Conservation (phyloP, 2,888 invertebrate species). For the Melanostoma mellinum region DNA sequence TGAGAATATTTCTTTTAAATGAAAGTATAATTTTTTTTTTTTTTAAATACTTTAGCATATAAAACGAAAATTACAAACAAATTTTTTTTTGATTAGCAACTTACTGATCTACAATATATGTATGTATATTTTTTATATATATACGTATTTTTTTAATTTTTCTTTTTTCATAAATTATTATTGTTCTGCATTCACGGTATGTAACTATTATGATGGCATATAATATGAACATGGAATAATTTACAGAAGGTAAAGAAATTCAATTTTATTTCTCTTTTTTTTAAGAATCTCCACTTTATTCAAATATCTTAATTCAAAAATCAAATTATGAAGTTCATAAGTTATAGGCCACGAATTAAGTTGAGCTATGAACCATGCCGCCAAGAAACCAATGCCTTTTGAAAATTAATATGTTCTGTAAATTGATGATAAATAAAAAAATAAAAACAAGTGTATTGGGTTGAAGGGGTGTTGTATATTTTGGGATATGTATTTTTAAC, state of each 20-base stretch:
- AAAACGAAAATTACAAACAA: constrained; percentile 13
- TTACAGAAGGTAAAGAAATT: constrained; percentile 79
- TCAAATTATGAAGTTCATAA: constrained; percentile 59
- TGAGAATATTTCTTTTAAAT: constrained; percentile 15
- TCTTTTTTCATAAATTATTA: constrained; percentile 9
- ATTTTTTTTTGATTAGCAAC: constrained; percentile 36
- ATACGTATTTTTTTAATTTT: constrained; percentile 12
- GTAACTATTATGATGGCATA: constrained; percentile 33
- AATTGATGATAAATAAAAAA: constrained; percentile 22
- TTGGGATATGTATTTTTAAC: constrained; percentile 19
- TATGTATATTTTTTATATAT: constrained; percentile 24
- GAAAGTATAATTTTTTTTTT: constrained; percentile 27
- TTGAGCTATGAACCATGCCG: constrained; percentile 85
- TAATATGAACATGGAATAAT: constrained; percentile 74
- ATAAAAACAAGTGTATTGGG: constrained; percentile 9
- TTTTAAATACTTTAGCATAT: constrained; percentile 20
- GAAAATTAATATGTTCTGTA: constrained; percentile 82
- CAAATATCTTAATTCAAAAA: constrained; percentile 31
- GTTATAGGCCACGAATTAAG: constrained; percentile 71
- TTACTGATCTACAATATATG: constrained; percentile 48
- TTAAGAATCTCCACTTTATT: constrained; percentile 49
- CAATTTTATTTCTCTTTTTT: constrained; percentile 36
- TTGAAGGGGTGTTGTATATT: constrained; percentile 35
- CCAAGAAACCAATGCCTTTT: constrained; percentile 90
- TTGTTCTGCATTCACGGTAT: constrained; percentile 49